Conservation (phyloP, 2,113 vertebrate genomes). For the Vulpes ferrilata region DNA sequence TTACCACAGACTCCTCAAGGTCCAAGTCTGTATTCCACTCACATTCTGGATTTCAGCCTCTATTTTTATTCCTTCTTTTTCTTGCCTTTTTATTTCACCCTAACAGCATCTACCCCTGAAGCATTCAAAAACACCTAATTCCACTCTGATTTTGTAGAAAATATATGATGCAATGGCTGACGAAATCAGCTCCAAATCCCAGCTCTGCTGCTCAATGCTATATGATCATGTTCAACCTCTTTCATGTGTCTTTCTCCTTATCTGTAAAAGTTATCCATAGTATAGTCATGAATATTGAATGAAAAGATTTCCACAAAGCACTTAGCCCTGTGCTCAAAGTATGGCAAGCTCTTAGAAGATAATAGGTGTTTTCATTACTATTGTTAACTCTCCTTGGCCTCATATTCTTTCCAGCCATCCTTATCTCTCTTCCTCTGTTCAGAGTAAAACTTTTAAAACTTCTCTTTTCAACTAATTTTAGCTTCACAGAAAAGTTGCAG, state of each 20-base stretch:
- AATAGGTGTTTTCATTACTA: background rate
- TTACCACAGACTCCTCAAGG: rapidly evolving
- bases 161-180: background rate
- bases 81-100: background rate
- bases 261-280: background rate
- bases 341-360: conserved; percentile 16
- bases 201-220: background rate
- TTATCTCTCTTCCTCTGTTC: background rate
- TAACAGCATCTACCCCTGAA: background rate
- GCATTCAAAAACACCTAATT: background rate
- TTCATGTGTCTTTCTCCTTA: background rate
- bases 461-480: conserved; percentile 7
- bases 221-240: background rate
- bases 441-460: background rate
- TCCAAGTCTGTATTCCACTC: background rate
- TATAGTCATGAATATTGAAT: background rate
- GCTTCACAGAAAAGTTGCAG: background rate
- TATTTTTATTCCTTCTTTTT: background rate
- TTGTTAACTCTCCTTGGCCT: background rate
- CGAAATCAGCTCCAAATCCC: background rate
- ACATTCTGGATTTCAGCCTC: background rate
- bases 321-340: background rate
- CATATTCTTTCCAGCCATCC: background rate
- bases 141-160: conserved; percentile 1
- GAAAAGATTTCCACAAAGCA: background rate